Evolutionary conservation across 2,888 invertebrate genomes (phyloP).

Genomic region (Sepioteuthis lessoniana): DNA sequence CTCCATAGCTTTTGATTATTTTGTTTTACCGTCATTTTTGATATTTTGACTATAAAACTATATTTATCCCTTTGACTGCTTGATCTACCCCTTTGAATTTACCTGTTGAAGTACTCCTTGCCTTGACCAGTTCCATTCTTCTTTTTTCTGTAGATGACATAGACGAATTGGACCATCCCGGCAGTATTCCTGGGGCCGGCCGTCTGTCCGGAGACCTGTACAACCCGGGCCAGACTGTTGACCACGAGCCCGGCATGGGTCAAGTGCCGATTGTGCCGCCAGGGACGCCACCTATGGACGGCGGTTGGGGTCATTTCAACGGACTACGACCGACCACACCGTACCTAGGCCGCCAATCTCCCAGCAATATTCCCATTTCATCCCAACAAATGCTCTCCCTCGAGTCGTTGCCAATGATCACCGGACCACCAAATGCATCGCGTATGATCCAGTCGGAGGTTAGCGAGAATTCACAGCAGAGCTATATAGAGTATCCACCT

Average conservation of each 20-base stretch:
- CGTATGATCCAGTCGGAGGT: slow-evolving; percentile 66
- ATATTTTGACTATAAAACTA: no score
- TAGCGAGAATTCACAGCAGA: slow-evolving; percentile 61
- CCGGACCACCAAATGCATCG: slow-evolving; percentile 56
- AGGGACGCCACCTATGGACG: slow-evolving; percentile 67
- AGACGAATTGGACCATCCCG: slow-evolving; percentile 65
- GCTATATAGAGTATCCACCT: slow-evolving; percentile 68
- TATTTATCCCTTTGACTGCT: no score
- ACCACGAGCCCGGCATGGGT: slow-evolving; percentile 69
- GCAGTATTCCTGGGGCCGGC: slow-evolving; percentile 51
- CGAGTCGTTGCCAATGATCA: slow-evolving; percentile 64
- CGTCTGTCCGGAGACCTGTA: slow-evolving; percentile 68
- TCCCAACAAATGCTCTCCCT: slow-evolving; percentile 66
- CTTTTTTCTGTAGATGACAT: slow-evolving; percentile 57
- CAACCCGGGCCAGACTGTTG: slow-evolving; percentile 64
- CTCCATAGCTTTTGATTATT: no score
- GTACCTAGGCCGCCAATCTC: slow-evolving; percentile 68
- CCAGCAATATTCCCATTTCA: slow-evolving; percentile 61
- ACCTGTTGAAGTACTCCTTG: background rate
- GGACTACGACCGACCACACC: slow-evolving; percentile 54
- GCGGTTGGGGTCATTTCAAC: slow-evolving; percentile 62
- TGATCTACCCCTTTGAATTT: no score
- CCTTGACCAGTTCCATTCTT: background rate
- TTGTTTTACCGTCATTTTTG: no score
- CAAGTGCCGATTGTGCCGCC: slow-evolving; percentile 70